Evolutionary conservation across 2,797 vertebrate species (phyloP).

Genomic region (Odontamblyopus lacepedii): DNA sequence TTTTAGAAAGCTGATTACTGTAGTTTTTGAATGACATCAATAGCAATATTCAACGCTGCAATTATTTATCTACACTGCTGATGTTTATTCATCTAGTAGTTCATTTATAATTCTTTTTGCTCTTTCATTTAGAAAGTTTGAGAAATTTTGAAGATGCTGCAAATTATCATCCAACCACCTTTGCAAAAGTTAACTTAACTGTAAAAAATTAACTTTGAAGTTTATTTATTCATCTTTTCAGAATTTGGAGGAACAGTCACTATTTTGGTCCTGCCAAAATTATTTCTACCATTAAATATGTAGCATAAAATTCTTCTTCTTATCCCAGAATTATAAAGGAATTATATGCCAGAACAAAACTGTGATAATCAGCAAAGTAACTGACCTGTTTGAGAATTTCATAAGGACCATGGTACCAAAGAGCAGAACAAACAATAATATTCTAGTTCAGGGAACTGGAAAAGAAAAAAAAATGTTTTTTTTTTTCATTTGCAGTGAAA

Average conservation of each 20-base stretch:
- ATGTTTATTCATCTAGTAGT: constrained; percentile 37
- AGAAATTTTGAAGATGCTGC: constrained; percentile 25
- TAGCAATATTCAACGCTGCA: constrained; percentile 67
- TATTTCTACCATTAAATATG: constrained; percentile 4
- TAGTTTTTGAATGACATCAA: constrained; percentile 46
- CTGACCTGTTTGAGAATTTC: constrained; percentile 17
- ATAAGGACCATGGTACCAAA: constrained; percentile 33
- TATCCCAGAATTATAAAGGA: constrained; percentile 20
- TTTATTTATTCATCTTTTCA: constrained; percentile 9
- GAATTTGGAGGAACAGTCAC: not conserved
- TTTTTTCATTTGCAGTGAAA: constrained; percentile 2
- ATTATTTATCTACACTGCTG: constrained; percentile 39
- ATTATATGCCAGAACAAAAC: constrained; percentile 14
- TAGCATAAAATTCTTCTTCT: not conserved
- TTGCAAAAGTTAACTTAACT: constrained; percentile 17
- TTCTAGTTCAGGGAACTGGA: constrained; percentile 21
- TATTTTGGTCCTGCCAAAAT: not conserved
- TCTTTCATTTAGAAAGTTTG: constrained; percentile 28
- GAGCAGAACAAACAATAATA: constrained; percentile 30
- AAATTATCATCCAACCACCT: constrained; percentile 9
- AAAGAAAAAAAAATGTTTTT: constrained; percentile 5
- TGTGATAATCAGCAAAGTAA: constrained; percentile 34
- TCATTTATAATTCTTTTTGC: constrained; percentile 41
- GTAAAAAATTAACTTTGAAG: not conserved
- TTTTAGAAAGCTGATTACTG: constrained; percentile 8